Evolutionary conservation across 2,888 invertebrate genomes (phyloP), one percentile per base, ranked within the genome.

Genomic region (Sphaerolaimus hirsutus): DNA sequence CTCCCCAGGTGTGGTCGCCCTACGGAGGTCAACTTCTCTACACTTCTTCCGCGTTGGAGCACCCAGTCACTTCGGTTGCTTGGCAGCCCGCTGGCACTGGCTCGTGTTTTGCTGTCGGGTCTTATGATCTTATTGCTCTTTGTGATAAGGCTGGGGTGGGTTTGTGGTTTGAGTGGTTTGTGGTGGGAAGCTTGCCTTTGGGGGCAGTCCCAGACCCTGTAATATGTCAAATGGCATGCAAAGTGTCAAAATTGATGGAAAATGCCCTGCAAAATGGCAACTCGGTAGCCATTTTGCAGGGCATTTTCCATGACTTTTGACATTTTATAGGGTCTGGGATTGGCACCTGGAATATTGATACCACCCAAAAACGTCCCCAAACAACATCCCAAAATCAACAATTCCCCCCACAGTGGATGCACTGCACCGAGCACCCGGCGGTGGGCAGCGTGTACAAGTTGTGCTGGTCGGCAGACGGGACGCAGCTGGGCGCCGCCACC

Each of bases 391-490:
- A n/a, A n/a, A n/a, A n/a, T n/a, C n/a, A n/a, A n/a, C n/a, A n/a
- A n/a, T n/a, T 27, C 37, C 51, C 43, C 64, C 63, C n/a, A n/a
- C 58, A 89, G 84, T 93, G 91, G 89, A 81, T 86, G 0, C 78
- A 87, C 65, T 81, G 81, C 43, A 70, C 91, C 52, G 87, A 87
- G 54, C 79, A 84, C 56, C 79, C 84, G 2, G 72, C 74, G 52
- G 77, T 80, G 1, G 93, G 93, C 5, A 86, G 86, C 54, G 75
- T 97, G 49, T 83, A 82, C 62, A 75, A 75, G 52, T 69, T 91
- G 43, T 75, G 79, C 2, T 97, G 93, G 93, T 89, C 89, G 2
- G 76, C 77, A 44, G 93, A 97, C 68, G 83, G 89, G 3, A 91
- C 89, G 0, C 91, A 93, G 55, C 70, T 93, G 25, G 83, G 83